Base-by-base conservation (phyloP, 2,888 invertebrate species). In the Hipparchia semele region DNA sequence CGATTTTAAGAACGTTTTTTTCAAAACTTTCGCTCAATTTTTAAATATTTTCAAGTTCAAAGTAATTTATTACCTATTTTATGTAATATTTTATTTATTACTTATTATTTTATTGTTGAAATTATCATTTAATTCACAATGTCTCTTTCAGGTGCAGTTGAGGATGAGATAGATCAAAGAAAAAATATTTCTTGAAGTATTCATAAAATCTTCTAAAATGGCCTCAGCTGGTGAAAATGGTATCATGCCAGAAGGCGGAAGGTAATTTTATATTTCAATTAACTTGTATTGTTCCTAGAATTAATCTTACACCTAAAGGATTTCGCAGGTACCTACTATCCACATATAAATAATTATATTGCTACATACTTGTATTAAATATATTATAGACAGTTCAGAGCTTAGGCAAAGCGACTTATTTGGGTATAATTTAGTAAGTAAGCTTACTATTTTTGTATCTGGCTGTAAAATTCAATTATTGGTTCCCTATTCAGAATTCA, bases 191-290 rank as follows among this genome's bases (percentile, higher is more conserved):
- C 65, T 73, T 66, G 60, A 59, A 49, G 75, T 66, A 54, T 9
- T 10, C 49, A 3, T 65, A 73, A 68, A 68, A 70, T 72, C 71
- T 59, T 51, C 64, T 86, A 75, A 80, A 77, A 91, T 92, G 92
- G 88, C 92, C 74, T 89, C 85, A 78, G 79, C 86, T n/a, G 86
- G 86, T 53, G 91, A 92, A 82, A 91, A 90, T 74, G 91, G 91
- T 9, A 13, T 45, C 54, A 80, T 90, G 39, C 86, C 83, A 56
- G 92, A 92, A 75, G 92, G 92, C 64, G 81, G 80, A 73, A 87
- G 90, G 92, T 93, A 87, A 87, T 70, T 54, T 39, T 5, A 49
- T 49, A 6, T 68, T 45, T 46, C 9, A 60, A 56, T 33, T 2
- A 39, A 39, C 39, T 39, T 39, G 5, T 39, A 5, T 5, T 39